These are phyloP conservation scores for Papilio dardanus DNA, from an alignment of 1,140 invertebrate species.

Conservation along the genomic window DNA sequence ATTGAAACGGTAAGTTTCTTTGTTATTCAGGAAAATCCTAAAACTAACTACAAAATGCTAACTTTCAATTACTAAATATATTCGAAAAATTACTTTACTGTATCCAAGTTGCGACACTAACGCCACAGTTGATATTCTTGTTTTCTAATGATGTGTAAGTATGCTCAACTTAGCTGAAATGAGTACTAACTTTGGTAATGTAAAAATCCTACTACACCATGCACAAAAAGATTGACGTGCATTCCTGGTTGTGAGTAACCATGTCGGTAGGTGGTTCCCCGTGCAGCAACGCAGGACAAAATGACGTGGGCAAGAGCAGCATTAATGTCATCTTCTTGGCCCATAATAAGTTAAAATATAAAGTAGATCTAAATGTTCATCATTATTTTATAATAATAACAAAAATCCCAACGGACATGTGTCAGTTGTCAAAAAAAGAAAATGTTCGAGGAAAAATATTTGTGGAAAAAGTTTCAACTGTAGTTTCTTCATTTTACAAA, in stretches of 20 bases:
- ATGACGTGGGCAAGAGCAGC: slow-evolving; percentile 65
- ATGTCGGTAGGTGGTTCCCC: slow-evolving; percentile 51
- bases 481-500: background rate
- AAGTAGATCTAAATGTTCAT: slow-evolving; percentile 40
- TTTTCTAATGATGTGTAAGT: background rate
- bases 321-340: slow-evolving; percentile 60
- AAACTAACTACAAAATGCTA: background rate
- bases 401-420: background rate
- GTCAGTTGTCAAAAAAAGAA: slow-evolving; percentile 35
- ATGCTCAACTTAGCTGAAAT: slow-evolving; percentile 19
- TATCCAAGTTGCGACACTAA: background rate
- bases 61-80: too few species aligned
- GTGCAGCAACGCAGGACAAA: slow-evolving; percentile 64
- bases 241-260: slow-evolving; percentile 67
- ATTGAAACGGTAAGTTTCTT: too few species aligned
- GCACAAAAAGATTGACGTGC: slow-evolving; percentile 72
- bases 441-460: background rate
- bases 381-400: slow-evolving; percentile 31
- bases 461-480: background rate
- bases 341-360: slow-evolving; percentile 51
- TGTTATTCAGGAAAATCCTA: background rate
- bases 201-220: slow-evolving; percentile 67
- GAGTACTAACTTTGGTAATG: slow-evolving; percentile 66
- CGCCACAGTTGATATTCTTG: background rate
- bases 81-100: background rate